Base-by-base conservation (phyloP, 53 echinoderm and acorn worm genomes). In the Mesocentrotus franciscanus region DNA sequence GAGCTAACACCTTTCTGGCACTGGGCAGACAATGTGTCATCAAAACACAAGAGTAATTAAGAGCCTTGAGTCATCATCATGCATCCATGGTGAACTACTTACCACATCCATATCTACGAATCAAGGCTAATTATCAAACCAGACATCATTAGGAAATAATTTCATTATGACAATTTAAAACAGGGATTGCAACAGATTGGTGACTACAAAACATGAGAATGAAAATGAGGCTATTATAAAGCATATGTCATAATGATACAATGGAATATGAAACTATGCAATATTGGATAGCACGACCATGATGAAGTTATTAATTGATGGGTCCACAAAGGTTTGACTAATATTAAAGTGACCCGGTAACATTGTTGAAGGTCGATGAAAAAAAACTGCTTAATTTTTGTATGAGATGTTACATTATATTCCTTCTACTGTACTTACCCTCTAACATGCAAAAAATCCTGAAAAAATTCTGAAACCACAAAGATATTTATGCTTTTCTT, bases 131-230 rank as follows among this genome's bases (percentile, higher is more conserved):
- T 58, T 57, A 57, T 27, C 29, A 58, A 87, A 87, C 87, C 87
- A 87, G 87, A 87, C 29, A 59, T 87, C 87, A 87, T 87, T 59
- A 87, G 56, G 87, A 15, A 87, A 57, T 87, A 87, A 26, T 87
- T 87, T 87, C 87, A 57, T 58, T 87, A 87, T 87, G 57, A 87
- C 56, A 87, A 29, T 9, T 39, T 55, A 8, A 66, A 58, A 55
- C 58, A 87, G 87, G 58, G 87, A 87, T 87, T 87, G n/a, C 87
- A 87, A 29, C 87, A 87, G 39, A 81, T 81, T 7, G 17, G 13
- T 34, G 81, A 36, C 14, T 81, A 81, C 18, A 34, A 36, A 26
- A 16, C 39, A 20, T 35, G 7, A 81, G 32, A 81, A 36, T 62
- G 62, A 16, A 49, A 75, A 75, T 75, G 27, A 75, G n/a, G 75